A percentile compares a stretch with the other conserved stretches of the same genome.
Conservation (phyloP, 2,888 invertebrate species). For the Psylliodes chrysocephalus region DNA sequence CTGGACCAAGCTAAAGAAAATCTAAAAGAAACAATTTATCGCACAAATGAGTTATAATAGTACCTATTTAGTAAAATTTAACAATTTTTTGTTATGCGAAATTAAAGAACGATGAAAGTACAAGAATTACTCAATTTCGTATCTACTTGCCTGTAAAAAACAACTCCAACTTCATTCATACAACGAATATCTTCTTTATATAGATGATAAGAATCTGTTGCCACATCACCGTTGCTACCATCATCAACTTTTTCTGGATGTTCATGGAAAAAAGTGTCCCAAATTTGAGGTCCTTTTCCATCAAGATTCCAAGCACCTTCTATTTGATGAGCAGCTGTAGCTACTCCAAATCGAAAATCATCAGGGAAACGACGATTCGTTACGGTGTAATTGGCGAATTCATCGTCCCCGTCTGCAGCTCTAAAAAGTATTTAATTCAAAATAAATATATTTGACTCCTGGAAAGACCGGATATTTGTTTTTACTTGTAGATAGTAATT, state of each 20-base stretch:
- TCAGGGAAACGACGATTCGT: conserved; percentile 42
- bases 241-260: conserved; percentile 24
- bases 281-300: conserved; percentile 50
- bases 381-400: conserved; percentile 37
- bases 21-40: too few relatives aligned
- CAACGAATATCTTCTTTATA: conserved; percentile 71
- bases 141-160: too few relatives aligned
- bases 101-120: too few relatives aligned
- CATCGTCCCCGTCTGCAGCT: conserved; percentile 36
- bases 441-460: too few relatives aligned
- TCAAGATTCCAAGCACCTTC: conserved; percentile 54
- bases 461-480: too few relatives aligned
- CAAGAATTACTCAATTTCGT: too few relatives aligned
- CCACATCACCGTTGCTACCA: conserved; percentile 69
- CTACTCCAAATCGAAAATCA: conserved; percentile 49
- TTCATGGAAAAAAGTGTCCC: conserved; percentile 42
- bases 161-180: conserved; percentile 68
- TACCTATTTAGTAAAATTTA: too few relatives aligned
- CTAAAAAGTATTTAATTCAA: too few relatives aligned
- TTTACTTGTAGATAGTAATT: too few relatives aligned
- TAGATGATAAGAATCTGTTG: conserved; percentile 75
- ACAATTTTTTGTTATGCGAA: too few relatives aligned
- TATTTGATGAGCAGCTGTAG: conserved; percentile 56
- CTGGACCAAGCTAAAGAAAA: conserved; percentile 53
- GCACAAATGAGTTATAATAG: too few relatives aligned